These are phyloP conservation scores for Aspidoscelis tigris DNA, from an alignment of 2,113 vertebrate species.

Conservation along the genomic window DNA sequence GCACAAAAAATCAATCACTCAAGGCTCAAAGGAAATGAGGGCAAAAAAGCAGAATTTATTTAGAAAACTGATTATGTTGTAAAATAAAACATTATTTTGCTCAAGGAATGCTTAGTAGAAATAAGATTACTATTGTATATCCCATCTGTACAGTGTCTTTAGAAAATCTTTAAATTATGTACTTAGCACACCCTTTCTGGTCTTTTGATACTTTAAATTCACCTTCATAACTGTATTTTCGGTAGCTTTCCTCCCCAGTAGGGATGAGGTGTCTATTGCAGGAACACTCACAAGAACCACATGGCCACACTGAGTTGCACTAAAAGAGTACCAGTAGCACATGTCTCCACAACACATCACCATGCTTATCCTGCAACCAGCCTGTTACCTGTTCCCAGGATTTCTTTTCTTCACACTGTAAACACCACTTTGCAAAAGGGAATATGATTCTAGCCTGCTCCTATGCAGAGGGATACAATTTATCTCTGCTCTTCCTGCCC, in stretches of 20 bases:
- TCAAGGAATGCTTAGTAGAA: background rate
- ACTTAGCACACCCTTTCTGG: background rate
- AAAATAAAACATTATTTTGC: background rate
- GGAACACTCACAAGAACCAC: too few relatives aligned
- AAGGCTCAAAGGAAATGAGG: background rate
- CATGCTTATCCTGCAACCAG: too few relatives aligned
- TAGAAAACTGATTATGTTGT: background rate
- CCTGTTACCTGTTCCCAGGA: too few relatives aligned
- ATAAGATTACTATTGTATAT: background rate
- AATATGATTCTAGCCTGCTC: too few relatives aligned
- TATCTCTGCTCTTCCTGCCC: too few relatives aligned
- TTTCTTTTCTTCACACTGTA: too few relatives aligned
- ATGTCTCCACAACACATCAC: too few relatives aligned
- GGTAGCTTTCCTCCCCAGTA: background rate
- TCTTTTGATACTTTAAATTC: background rate
- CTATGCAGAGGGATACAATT: too few relatives aligned
- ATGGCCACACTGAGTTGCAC: too few relatives aligned
- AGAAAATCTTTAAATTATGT: background rate
- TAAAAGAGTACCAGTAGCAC: too few relatives aligned
- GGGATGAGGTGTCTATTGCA: too few relatives aligned
- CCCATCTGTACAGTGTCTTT: background rate
- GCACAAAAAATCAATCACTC: background rate
- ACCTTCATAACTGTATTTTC: background rate
- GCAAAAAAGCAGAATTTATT: background rate
- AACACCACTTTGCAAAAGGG: too few relatives aligned